A percentile compares a stretch with the other conserved stretches of the same genome.
phyloP scores from a whole-genome alignment of 2,113 vertebrate genomes.

The Triplophysa rosa region DNA sequence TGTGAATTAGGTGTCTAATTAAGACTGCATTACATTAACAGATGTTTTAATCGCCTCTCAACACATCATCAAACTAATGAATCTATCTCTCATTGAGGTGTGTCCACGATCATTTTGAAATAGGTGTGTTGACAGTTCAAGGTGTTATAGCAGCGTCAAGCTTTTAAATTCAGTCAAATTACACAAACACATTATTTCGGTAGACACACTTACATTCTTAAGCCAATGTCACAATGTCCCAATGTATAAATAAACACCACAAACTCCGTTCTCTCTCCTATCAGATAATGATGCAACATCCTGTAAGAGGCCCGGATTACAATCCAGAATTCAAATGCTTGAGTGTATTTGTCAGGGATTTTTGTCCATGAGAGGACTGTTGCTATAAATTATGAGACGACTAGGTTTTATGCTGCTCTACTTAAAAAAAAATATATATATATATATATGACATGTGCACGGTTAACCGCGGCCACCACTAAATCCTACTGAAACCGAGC shows the following conservation, averaged over 20 bases:
- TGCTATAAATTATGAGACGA: too few relatives aligned
- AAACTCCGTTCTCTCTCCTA: neutral
- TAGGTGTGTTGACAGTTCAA: slow-evolving; percentile 68
- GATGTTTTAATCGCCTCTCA: slow-evolving; percentile 44
- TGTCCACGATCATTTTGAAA: slow-evolving; percentile 50
- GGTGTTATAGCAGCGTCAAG: slow-evolving; percentile 59
- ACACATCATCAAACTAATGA: slow-evolving; percentile 50
- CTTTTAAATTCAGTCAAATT: neutral
- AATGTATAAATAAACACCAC: too few relatives aligned
- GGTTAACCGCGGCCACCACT: too few relatives aligned
- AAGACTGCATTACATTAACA: slow-evolving; percentile 43
- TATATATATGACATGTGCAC: too few relatives aligned
- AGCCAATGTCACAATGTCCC: too few relatives aligned
- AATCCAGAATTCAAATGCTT: neutral
- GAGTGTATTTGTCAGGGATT: neutral
- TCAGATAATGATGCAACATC: slow-evolving; percentile 2
- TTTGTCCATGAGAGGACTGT: slow-evolving; percentile 22
- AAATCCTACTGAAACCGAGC: too few relatives aligned
- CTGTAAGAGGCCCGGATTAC: neutral
- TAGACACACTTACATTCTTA: neutral
- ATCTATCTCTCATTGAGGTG: slow-evolving; percentile 54
- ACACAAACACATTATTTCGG: too few relatives aligned
- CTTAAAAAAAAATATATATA: too few relatives aligned
- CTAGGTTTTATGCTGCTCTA: too few relatives aligned
- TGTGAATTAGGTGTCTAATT: slow-evolving; percentile 51